phyloP scores from a whole-genome alignment of 2,113 vertebrate species.

The Sialia sialis region DNA sequence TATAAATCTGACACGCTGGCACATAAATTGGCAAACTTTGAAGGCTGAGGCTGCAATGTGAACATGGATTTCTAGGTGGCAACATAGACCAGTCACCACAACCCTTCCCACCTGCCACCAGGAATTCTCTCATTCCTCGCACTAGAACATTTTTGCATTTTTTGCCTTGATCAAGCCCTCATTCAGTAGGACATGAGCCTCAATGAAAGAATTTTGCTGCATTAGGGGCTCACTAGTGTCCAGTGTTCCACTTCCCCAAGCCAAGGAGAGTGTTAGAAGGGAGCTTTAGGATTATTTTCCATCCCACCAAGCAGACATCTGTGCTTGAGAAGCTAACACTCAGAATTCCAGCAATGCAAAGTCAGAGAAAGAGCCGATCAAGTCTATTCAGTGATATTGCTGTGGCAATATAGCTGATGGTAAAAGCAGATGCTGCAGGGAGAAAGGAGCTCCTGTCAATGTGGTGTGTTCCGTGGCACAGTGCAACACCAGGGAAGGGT shows the following conservation, averaged over 20 bases:
- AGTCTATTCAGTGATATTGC: background rate
- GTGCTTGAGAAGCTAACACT: background rate
- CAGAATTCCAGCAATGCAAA: background rate
- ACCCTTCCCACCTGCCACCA: background rate
- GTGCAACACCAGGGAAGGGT: background rate
- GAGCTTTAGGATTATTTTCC: background rate
- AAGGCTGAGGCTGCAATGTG: background rate
- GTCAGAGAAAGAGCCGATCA: background rate
- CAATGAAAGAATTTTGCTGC: background rate
- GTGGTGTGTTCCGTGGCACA: accelerated
- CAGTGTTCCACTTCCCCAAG: background rate
- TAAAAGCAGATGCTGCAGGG: background rate
- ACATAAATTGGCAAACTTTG: background rate
- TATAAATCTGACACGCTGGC: accelerated
- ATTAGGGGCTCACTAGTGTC: background rate
- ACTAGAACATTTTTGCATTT: background rate
- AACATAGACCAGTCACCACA: background rate
- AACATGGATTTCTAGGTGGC: background rate
- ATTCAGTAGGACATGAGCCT: background rate
- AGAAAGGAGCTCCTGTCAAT: accelerated
- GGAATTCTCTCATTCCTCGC: accelerated
- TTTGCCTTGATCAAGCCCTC: background rate
- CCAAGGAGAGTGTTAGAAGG: background rate
- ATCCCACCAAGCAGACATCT: background rate
- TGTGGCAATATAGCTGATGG: background rate